Evolutionary conservation across 2,113 vertebrate genomes (phyloP).

Genomic region (Mola mola): DNA sequence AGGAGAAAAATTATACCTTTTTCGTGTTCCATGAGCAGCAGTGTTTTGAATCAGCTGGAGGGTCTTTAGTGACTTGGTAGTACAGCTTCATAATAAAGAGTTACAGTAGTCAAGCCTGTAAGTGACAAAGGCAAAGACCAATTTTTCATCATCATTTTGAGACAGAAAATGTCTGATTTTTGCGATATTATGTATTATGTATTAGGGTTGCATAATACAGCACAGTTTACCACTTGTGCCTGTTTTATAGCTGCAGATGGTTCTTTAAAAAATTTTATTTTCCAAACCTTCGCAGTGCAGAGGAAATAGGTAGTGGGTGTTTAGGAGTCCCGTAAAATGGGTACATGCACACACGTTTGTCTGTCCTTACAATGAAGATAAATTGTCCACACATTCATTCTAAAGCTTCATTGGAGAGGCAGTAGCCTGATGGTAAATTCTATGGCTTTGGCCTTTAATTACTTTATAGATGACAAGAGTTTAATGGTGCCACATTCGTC

Average conservation of each 20-base stretch:
- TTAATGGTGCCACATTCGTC: too few species aligned
- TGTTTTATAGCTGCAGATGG: slow-evolving; percentile 7
- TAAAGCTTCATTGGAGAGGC: neutral
- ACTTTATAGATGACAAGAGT: neutral
- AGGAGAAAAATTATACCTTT: too few species aligned
- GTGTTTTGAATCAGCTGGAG: too few species aligned
- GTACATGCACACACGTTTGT: slow-evolving; percentile 10
- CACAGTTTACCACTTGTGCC: neutral
- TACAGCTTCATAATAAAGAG: too few species aligned
- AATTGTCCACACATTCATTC: neutral
- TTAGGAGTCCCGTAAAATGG: neutral
- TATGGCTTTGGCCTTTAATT: neutral
- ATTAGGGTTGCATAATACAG: slow-evolving; percentile 3
- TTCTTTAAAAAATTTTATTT: slow-evolving; percentile 8
- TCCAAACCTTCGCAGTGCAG: slow-evolving; percentile 4
- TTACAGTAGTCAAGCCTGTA: too few species aligned
- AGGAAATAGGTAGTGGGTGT: slow-evolving; percentile 1
- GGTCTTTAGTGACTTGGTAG: too few species aligned
- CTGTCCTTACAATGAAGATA: slow-evolving; percentile 23
- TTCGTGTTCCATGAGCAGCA: too few species aligned
- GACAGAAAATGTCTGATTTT: too few species aligned
- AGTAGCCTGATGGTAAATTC: neutral
- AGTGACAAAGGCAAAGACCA: too few species aligned
- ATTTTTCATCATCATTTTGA: too few species aligned
- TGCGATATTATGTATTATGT: too few species aligned